Percentiles rank a stretch among this genome's conserved stretches.
Evolutionary conservation across 2,797 vertebrate species (phyloP).

Genomic region (Kryptolebias ocellatus): DNA sequence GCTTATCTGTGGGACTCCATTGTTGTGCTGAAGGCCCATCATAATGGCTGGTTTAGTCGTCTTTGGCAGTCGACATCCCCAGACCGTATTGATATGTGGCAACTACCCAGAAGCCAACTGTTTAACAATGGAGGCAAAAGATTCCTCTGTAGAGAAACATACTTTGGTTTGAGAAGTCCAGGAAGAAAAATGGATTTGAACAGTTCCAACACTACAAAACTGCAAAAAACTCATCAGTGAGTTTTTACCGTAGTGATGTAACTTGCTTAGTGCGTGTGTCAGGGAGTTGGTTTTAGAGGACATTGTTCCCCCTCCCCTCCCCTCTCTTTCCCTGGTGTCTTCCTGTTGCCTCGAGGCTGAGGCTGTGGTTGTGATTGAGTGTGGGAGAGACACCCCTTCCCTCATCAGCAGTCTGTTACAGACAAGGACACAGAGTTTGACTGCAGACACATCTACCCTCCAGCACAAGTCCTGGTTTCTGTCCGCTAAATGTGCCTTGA

Average conservation of each 20-base stretch:
- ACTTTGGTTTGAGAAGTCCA: constrained; percentile 21
- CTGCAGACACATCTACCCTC: constrained; percentile 68
- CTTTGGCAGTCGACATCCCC: constrained; percentile 35
- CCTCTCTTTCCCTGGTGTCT: constrained; percentile 52
- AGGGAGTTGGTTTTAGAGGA: constrained; percentile 51
- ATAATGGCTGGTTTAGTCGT: constrained; percentile 62
- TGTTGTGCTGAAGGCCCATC: constrained; percentile 50
- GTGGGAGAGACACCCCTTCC: constrained; percentile 62
- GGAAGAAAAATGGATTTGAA: not conserved
- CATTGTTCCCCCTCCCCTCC: constrained; percentile 32
- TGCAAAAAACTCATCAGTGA: not conserved
- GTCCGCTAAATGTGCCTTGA: constrained; percentile 59
- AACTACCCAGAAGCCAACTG: constrained; percentile 32
- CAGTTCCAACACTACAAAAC: not conserved
- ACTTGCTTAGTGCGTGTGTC: constrained; percentile 12
- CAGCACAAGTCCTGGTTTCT: constrained; percentile 61
- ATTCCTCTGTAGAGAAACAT: constrained; percentile 8
- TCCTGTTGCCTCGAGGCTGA: constrained; percentile 50
- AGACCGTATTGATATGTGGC: constrained; percentile 26
- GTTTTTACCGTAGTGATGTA: constrained; percentile 16
- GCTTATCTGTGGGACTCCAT: constrained; percentile 53
- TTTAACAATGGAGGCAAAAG: constrained; percentile 15
- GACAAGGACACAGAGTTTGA: constrained; percentile 74
- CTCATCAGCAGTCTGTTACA: constrained; percentile 76
- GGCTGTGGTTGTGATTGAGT: constrained; percentile 66